These are phyloP conservation scores for Halcyon senegalensis DNA, from an alignment of 2,113 vertebrate species.

Conservation along the genomic window DNA sequence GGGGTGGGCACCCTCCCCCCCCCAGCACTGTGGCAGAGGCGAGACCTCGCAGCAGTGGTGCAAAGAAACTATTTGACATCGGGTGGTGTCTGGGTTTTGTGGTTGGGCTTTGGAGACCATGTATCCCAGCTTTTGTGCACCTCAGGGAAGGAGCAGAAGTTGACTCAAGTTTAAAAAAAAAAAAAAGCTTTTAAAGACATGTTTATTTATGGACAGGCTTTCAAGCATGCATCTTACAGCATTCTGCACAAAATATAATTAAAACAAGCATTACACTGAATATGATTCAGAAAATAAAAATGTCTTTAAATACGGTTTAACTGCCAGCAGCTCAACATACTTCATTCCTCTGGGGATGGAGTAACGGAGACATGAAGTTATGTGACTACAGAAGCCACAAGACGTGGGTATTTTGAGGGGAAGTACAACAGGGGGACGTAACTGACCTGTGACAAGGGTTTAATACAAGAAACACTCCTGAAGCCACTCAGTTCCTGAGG, in stretches of 20 bases:
- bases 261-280: slow-evolving; percentile 43
- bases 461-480: not conserved
- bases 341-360: slow-evolving; percentile 36
- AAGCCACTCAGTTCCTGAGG: not conserved
- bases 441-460: slow-evolving; percentile 30
- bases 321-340: slow-evolving; percentile 32
- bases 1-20: accelerated
- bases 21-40: accelerated
- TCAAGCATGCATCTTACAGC: slow-evolving; percentile 27
- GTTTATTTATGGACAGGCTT: slow-evolving; percentile 38
- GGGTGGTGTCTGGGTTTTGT: not conserved
- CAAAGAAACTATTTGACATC: not conserved
- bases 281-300: slow-evolving; percentile 67
- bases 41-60: not conserved
- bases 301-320: slow-evolving; percentile 20
- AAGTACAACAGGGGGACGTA: not conserved
- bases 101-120: not conserved
- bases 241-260: slow-evolving; percentile 32
- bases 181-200: slow-evolving; percentile 27
- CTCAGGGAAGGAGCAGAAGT: not conserved
- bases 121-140: not conserved
- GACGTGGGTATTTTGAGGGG: slow-evolving; percentile 26
- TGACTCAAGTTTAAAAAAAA: not conserved
- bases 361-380: slow-evolving; percentile 12
- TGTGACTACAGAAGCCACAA: slow-evolving; percentile 33